Conservation (phyloP, 2,113 vertebrate species). For the Corvus hawaiiensis region DNA sequence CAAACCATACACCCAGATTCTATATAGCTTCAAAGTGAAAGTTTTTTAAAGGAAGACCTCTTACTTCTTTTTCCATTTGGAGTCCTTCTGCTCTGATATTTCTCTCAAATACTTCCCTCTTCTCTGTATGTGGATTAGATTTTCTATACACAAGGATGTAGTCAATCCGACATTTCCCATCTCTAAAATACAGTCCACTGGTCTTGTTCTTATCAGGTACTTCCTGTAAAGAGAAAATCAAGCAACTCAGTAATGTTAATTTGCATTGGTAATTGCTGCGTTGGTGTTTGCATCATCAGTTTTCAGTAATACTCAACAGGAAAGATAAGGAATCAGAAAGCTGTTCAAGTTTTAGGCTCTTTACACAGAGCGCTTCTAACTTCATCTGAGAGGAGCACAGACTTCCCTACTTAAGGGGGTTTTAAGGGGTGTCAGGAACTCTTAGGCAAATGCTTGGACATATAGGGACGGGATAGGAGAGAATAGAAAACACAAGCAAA, state of each 20-base stretch:
- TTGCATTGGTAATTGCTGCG: neutral
- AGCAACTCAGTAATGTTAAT: neutral
- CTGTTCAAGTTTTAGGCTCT: neutral
- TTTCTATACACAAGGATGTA: conserved; percentile 93
- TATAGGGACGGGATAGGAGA: neutral
- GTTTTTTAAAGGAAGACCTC: neutral
- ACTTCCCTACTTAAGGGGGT: neutral
- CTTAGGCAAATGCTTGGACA: neutral
- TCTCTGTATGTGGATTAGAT: conserved; percentile 84
- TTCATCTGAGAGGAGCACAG: neutral
- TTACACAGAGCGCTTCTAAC: neutral
- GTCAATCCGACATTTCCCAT: conserved; percentile 88
- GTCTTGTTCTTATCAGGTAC: conserved; percentile 75
- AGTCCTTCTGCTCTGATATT: conserved; percentile 92
- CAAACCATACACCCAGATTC: neutral
- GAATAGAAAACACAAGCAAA: neutral
- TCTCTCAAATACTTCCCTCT: conserved; percentile 91
- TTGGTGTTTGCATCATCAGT: neutral
- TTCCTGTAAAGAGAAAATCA: conserved; percentile 69
- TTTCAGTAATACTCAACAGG: neutral
- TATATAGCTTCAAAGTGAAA: neutral
- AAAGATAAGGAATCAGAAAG: neutral
- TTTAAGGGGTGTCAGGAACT: neutral
- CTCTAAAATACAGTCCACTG: conserved; percentile 85
- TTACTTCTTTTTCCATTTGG: conserved; percentile 92